Conservation (phyloP, 35 echinoderm and acorn worm genomes). For the Acanthaster planci region DNA sequence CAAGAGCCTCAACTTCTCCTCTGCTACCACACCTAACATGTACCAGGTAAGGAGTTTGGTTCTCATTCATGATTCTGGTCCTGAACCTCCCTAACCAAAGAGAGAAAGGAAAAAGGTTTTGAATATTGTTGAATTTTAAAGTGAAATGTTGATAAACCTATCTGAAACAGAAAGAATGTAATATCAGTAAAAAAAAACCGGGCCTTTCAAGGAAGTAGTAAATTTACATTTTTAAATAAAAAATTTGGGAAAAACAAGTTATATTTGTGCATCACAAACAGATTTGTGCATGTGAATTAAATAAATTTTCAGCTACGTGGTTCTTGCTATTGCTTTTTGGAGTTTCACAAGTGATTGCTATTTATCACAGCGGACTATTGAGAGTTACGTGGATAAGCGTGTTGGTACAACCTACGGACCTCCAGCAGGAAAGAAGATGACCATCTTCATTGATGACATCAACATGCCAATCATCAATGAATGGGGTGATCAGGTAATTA, state of each 20-base stretch:
- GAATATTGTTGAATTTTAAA: no score
- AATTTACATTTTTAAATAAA: no score
- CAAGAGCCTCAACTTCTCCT: slow-evolving; percentile 98
- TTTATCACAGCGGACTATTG: slow-evolving; percentile 75
- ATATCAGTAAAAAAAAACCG: no score
- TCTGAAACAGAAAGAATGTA: no score
- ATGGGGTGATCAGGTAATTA: slow-evolving; percentile 97
- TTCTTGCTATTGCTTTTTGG: background rate
- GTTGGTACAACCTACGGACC: slow-evolving; percentile 99
- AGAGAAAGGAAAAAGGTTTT: no score
- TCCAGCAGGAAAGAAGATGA: slow-evolving; percentile 99
- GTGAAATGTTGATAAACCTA: no score
- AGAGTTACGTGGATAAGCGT: slow-evolving; percentile 96
- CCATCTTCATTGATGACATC: slow-evolving; percentile 94
- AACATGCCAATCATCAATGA: slow-evolving; percentile 99
- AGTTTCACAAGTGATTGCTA: background rate
- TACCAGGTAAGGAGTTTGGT: slow-evolving; percentile 74
- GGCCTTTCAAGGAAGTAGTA: no score
- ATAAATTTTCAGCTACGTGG: no score
- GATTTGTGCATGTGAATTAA: background rate
- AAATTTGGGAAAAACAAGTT: no score
- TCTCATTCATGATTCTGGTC: background rate
- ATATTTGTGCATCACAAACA: no score
- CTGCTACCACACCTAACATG: slow-evolving; percentile 98
- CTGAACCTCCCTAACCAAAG: no score